phyloP scores from a whole-genome alignment of 2,888 invertebrate genomes.

The Watsonalla cultraria region DNA sequence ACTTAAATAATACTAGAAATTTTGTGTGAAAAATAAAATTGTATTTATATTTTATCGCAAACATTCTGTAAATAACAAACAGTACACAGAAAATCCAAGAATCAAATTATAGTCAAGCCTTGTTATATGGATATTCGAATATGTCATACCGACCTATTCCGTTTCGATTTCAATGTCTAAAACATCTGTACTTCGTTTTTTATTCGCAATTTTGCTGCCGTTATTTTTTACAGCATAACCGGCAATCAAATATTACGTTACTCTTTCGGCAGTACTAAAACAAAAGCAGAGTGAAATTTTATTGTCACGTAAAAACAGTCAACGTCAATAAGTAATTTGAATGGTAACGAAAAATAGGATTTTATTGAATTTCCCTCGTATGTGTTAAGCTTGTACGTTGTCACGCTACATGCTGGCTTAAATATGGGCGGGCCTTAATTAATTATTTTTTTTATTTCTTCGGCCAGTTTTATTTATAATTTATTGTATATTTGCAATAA shows the following conservation, averaged over 20 bases:
- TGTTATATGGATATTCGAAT: no score
- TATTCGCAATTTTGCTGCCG: background rate
- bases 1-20: no score
- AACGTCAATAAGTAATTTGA: constrained; percentile 7
- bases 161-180: no score
- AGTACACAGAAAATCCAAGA: no score
- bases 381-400: background rate
- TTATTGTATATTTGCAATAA: no score
- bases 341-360: constrained; percentile 20
- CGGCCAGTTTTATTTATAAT: no score
- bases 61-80: no score
- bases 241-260: background rate
- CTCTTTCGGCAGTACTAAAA: background rate
- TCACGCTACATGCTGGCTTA: background rate
- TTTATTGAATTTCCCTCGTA: constrained; percentile 13
- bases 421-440: background rate
- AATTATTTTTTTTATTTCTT: background rate
- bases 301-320: constrained; percentile 8
- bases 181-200: no score
- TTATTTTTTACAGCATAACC: background rate
- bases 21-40: no score
- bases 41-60: no score
- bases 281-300: constrained; percentile 4
- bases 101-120: no score
- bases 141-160: no score